Base-by-base conservation (phyloP, 2,888 invertebrate genomes). In the Therioaphis trifolii region DNA sequence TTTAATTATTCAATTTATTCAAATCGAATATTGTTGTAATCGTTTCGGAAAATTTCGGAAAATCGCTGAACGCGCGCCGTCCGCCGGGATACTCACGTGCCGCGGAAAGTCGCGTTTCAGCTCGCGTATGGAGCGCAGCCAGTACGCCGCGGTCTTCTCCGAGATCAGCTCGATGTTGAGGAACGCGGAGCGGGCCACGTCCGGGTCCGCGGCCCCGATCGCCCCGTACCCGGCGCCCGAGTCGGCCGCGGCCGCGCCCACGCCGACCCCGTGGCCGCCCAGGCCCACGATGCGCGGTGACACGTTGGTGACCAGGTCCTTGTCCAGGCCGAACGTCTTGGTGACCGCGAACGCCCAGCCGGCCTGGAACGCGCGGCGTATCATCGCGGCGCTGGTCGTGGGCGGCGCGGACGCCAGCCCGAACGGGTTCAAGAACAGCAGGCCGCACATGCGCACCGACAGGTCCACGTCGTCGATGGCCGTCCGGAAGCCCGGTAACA, bases 341-440 rank as follows among this genome's bases (percentile, higher is more conserved):
- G 99, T 99, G 1, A 99, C 94, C n/a, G 93, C 96, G 88, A 96
- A 99, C 0, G 94, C 95, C 99, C 99, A 99, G 0, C 99, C 99
- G 86, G 96, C 95, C 88, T 97, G 93, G 88, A 99, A 99, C 21
- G 95, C 94, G 85, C 99, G 91, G 5, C 99, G 91, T 72, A 99
- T 97, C 98, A 99, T 99, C 0, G 97, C 93, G 4, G 95, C 92
- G 84, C 94, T 94, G 1, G 99, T 99, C 9, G 97, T 96, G 4
- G 99, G 99, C 0, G 98, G 97, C 0, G 99, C 99, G 78, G 97
- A 98, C 3, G 99, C 99, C 85, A 99, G 89, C 0, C 99, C 99
- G 88, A 98, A 99, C 0, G 99, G 99, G 90, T 99, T 99, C 89
- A 95, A 94, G 88, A 99, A 99, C 88, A 92, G 94, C 4, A 99